A percentile compares a stretch with the other conserved stretches of the same genome.
Conservation (phyloP, 2,797 vertebrate genomes). For the Protonibea diacanthus region DNA sequence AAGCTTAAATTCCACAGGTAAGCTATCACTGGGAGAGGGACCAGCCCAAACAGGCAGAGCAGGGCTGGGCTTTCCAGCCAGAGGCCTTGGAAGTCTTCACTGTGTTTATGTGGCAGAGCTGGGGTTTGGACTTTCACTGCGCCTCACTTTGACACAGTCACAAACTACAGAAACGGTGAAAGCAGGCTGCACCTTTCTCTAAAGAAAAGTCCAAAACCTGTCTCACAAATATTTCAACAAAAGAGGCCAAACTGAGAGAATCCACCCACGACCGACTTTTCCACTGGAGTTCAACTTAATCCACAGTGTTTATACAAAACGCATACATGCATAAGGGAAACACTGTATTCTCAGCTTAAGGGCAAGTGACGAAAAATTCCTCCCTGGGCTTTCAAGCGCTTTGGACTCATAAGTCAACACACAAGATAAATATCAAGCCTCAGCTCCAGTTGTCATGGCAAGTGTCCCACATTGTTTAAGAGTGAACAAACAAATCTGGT, state of each 20-base stretch:
- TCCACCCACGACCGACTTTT: slow-evolving; percentile 26
- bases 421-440: slow-evolving; percentile 79
- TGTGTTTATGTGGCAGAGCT: slow-evolving; percentile 84
- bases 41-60: slow-evolving; percentile 90
- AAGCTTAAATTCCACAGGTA: slow-evolving; percentile 89
- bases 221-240: neutral
- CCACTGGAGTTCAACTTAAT: slow-evolving; percentile 23
- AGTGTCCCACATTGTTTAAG: slow-evolving; percentile 77
- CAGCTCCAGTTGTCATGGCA: slow-evolving; percentile 82
- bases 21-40: slow-evolving; percentile 85
- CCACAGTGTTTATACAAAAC: slow-evolving; percentile 42
- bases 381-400: slow-evolving; percentile 63
- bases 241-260: slow-evolving; percentile 9
- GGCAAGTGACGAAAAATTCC: slow-evolving; percentile 74
- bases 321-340: slow-evolving; percentile 48
- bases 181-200: slow-evolving; percentile 2
- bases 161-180: slow-evolving; percentile 25
- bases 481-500: slow-evolving; percentile 81
- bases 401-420: slow-evolving; percentile 82
- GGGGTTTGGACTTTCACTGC: slow-evolving; percentile 89
- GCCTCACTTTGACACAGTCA: slow-evolving; percentile 68
- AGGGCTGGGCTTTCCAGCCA: slow-evolving; percentile 84
- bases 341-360: slow-evolving; percentile 70
- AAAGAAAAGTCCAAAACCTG: neutral
- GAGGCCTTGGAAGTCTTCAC: slow-evolving; percentile 81